Evolutionary conservation across 2,113 vertebrate genomes (phyloP).

Genomic region (Perca fluviatilis): DNA sequence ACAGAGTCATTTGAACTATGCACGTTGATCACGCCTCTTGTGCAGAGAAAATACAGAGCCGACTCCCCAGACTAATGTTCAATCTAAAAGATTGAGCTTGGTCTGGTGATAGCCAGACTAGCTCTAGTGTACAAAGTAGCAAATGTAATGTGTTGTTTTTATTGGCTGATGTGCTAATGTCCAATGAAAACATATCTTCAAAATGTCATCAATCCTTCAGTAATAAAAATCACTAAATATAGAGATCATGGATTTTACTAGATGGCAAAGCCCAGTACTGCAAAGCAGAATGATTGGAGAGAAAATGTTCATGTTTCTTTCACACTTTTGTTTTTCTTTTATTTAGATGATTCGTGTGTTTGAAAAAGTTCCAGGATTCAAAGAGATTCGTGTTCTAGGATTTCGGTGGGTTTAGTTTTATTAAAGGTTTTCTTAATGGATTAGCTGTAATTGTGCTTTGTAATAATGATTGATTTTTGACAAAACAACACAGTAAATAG

Average conservation of each 20-base stretch:
- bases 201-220: not conserved
- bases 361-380: constrained; percentile 93
- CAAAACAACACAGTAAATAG: constrained; percentile 6
- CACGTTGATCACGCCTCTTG: too few species aligned
- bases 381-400: constrained; percentile 90
- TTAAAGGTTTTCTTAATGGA: constrained; percentile 2
- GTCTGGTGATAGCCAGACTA: too few species aligned
- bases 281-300: not conserved
- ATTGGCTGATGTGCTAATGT: not conserved
- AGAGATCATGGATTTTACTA: not conserved
- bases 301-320: not conserved
- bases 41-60: too few species aligned
- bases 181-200: not conserved
- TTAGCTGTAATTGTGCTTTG: not conserved
- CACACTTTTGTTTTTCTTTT: constrained; percentile 31
- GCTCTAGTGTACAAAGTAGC: not conserved
- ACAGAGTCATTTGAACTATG: too few species aligned
- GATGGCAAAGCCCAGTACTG: not conserved
- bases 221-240: not conserved
- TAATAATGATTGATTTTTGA: constrained; percentile 19
- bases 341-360: constrained; percentile 91
- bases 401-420: constrained; percentile 88
- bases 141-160: not conserved
- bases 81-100: too few species aligned
- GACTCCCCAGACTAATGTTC: too few species aligned